Conservation (phyloP, 2,888 invertebrate genomes). For the Sussaba pulchella region DNA sequence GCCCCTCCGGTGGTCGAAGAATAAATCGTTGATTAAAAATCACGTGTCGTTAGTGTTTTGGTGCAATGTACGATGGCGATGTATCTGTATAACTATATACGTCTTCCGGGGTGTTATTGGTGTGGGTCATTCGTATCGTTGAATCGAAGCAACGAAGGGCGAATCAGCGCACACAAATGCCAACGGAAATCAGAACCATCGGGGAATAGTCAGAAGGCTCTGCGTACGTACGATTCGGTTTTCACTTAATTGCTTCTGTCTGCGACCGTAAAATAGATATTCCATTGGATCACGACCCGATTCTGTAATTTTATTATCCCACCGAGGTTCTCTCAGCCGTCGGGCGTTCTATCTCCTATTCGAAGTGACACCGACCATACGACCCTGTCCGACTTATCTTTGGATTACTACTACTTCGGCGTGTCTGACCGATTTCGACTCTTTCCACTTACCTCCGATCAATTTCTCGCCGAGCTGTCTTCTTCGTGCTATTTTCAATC, state of each 20-base stretch:
- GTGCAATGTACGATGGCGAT: background rate
- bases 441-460: conserved; percentile 31
- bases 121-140: conserved; percentile 42
- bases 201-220: conserved; percentile 39
- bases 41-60: conserved; percentile 24
- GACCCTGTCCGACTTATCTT: conserved; percentile 9
- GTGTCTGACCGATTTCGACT: conserved; percentile 29
- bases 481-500: background rate
- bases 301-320: conserved; percentile 59
- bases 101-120: conserved; percentile 6
- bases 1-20: background rate
- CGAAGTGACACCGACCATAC: conserved; percentile 27
- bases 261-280: conserved; percentile 51
- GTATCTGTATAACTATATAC: background rate
- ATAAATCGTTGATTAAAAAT: conserved; percentile 55
- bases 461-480: background rate
- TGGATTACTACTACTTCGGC: background rate
- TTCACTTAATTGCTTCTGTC: conserved; percentile 56
- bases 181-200: conserved; percentile 30
- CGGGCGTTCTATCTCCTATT: conserved; percentile 14
- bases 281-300: conserved; percentile 53
- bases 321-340: conserved; percentile 10
- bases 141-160: conserved; percentile 34
- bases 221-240: conserved; percentile 26
- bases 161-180: conserved; percentile 16